These are phyloP conservation scores for Bombylius major DNA, from an alignment of 2,888 invertebrate species.

Conservation along the genomic window DNA sequence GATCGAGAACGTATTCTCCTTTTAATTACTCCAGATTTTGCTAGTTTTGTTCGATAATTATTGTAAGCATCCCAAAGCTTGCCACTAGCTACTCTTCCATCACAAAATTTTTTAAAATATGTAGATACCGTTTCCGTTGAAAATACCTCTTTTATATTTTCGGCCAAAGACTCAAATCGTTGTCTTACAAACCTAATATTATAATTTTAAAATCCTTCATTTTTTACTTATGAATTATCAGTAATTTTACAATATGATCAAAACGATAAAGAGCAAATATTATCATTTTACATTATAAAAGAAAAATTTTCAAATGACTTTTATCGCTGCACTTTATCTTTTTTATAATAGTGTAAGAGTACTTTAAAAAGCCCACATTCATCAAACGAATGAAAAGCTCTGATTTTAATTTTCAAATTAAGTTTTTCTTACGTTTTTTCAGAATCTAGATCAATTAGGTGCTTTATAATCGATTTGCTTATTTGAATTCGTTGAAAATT, in stretches of 20 bases:
- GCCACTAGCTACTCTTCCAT: neutral
- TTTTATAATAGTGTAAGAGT: no score
- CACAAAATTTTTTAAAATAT: neutral
- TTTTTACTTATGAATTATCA: neutral
- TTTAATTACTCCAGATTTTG: neutral
- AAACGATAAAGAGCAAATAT: neutral
- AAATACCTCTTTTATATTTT: neutral
- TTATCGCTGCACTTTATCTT: no score
- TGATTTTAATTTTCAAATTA: no score
- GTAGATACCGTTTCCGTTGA: neutral
- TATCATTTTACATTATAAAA: neutral
- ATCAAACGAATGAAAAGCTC: no score
- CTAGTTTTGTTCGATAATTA: neutral
- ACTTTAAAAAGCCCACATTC: no score
- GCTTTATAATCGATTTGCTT: neutral
- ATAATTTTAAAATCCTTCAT: neutral
- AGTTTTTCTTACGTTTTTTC: neutral
- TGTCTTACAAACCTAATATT: neutral
- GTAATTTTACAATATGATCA: neutral
- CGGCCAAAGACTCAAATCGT: neutral
- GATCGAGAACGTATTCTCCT: neutral
- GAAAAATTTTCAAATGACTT: no score
- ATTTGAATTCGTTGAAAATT: neutral
- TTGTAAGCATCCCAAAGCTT: neutral
- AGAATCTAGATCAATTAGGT: neutral